Percentiles rank a stretch among this genome's conserved stretches.
phyloP scores from a whole-genome alignment of 2,888 invertebrate species.

The Notodromas monacha region DNA sequence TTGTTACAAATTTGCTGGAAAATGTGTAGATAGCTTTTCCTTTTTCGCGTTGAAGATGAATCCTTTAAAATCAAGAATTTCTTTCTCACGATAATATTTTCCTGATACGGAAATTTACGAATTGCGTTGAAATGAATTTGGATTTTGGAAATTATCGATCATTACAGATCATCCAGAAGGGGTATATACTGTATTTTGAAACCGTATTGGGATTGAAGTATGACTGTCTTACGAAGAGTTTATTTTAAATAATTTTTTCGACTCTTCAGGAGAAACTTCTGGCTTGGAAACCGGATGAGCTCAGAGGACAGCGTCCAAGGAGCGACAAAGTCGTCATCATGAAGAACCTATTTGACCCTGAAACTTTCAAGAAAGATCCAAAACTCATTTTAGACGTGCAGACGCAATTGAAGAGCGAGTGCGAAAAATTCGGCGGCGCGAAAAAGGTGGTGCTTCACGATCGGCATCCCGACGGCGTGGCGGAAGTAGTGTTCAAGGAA shows the following conservation, averaged over 20 bases:
- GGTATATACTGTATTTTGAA: no score
- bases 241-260: background rate
- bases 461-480: constrained; percentile 72
- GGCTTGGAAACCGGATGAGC: constrained; percentile 82
- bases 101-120: no score
- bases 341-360: constrained; percentile 63
- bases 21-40: no score
- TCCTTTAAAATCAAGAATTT: no score
- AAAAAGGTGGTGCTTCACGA: constrained; percentile 68
- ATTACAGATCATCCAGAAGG: no score
- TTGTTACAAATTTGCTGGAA: no score
- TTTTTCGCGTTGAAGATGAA: no score
- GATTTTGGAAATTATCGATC: no score
- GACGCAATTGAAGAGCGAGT: constrained; percentile 59
- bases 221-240: no score
- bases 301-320: constrained; percentile 47
- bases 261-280: constrained; percentile 27
- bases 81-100: no score
- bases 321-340: constrained; percentile 68
- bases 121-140: no score
- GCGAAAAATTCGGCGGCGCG: constrained; percentile 61
- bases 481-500: constrained; percentile 57
- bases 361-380: constrained; percentile 62
- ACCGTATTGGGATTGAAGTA: no score
- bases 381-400: constrained; percentile 60